Conservation (phyloP, 2,888 invertebrate species). For the Limnephilus marmoratus region DNA sequence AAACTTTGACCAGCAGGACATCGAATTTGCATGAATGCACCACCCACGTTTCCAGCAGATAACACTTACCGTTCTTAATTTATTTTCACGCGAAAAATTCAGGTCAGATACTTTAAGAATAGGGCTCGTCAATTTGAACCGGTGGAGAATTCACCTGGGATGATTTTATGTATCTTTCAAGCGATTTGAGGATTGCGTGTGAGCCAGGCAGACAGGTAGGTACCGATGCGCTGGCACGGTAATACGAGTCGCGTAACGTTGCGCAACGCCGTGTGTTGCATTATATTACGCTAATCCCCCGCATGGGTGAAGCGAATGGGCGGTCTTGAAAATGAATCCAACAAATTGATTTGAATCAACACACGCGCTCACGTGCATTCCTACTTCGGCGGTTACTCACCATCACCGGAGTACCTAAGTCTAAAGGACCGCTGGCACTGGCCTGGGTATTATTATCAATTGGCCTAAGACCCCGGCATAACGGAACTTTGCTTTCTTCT, state of each 20-base stretch:
- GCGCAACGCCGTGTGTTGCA: constrained; percentile 14
- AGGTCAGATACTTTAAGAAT: too few species aligned
- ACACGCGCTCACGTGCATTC: constrained; percentile 16
- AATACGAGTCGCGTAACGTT: constrained; percentile 4
- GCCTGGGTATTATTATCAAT: background rate
- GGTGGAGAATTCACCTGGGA: background rate
- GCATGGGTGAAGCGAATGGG: constrained; percentile 40
- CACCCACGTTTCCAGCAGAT: too few species aligned
- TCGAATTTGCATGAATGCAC: too few species aligned
- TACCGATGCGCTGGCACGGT: background rate
- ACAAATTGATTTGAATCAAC: constrained; percentile 44
- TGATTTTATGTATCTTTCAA: constrained; percentile 9
- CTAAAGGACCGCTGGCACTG: background rate
- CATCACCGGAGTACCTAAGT: background rate
- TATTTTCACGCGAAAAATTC: too few species aligned
- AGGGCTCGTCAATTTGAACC: too few species aligned
- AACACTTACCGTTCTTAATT: too few species aligned
- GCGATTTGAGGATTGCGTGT: constrained; percentile 28
- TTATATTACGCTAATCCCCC: constrained; percentile 29
- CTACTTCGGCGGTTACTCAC: background rate
- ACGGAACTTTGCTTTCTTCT: background rate
- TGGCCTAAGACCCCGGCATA: background rate
- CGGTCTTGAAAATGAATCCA: constrained; percentile 52
- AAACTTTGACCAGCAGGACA: too few species aligned
- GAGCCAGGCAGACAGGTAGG: background rate